These are phyloP conservation scores for Dinoponera quadriceps DNA, from an alignment of 1,140 invertebrate species.

Conservation along the genomic window DNA sequence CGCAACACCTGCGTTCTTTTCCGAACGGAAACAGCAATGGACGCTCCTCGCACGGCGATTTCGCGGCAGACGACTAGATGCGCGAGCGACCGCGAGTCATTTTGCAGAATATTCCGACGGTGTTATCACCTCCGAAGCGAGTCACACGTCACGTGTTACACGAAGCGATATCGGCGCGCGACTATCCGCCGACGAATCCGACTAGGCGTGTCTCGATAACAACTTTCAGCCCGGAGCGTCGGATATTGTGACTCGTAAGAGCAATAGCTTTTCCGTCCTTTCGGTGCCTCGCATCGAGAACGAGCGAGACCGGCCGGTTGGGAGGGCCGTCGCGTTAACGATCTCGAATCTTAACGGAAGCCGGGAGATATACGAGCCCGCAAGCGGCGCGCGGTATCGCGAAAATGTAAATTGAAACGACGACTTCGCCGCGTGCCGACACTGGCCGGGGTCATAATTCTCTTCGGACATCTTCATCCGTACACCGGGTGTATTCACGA, in stretches of 20 bases:
- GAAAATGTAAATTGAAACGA: conserved; percentile 71
- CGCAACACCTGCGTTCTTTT: too few species aligned
- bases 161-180: not conserved
- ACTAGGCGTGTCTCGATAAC: conserved; percentile 1
- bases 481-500: conserved; percentile 40
- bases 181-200: conserved; percentile 24
- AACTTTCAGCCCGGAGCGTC: conserved; percentile 41
- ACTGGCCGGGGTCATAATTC: conserved; percentile 55
- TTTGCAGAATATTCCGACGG: too few species aligned
- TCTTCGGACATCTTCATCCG: conserved; percentile 66
- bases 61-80: too few species aligned
- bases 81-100: too few species aligned
- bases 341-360: conserved; percentile 53
- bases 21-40: conserved; percentile 20
- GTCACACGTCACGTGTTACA: conserved; percentile 35
- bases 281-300: conserved; percentile 22
- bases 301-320: not conserved
- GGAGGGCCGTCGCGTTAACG: not conserved
- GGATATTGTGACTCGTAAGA: conserved; percentile 5
- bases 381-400: conserved; percentile 17
- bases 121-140: too few species aligned
- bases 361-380: conserved; percentile 46
- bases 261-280: conserved; percentile 57
- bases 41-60: not conserved
- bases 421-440: conserved; percentile 42